Base-by-base conservation (phyloP, 2,113 vertebrate genomes). In the Origma solitaria region DNA sequence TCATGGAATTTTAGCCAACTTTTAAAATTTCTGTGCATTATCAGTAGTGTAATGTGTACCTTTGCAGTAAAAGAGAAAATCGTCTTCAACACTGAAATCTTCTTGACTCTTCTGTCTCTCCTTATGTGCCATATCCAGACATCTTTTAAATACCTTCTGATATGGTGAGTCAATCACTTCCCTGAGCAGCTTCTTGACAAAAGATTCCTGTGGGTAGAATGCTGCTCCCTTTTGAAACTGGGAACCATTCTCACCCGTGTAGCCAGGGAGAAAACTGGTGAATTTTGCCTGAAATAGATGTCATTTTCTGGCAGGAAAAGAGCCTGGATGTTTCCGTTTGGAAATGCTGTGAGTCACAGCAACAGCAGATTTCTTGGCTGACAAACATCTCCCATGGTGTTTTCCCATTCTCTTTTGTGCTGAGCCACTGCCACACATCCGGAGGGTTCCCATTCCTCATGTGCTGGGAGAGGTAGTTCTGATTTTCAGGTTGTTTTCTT, bases 51-150 rank as follows among this genome's bases (percentile, higher is more conserved):
- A 81, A 93, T 31, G 18, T 94, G 73, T 96, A 90, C 58, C 86
- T 94, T 95, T 95, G 90, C 90, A 97, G 97, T 96, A 79, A 96
- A 96, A 89, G 54, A 60, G 27, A 47, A 94, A 91, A 89, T 94
- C 33, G n/a, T 90, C 64, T 75, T 86, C 69, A 57, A 33, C 49
- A 18, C 42, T 15, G 33, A 91, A 37, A 83, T 28, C 60, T 64
- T 4, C 40, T 9, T 35, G 60, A 35, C 11, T 95, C 33, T 70
- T 90, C 49, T 77, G 54, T 69, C 53, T 5, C 8, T 57, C 31
- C 28, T 28, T 8, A 37, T 37, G 9, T 11, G 15, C 12, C 58
- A 38, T 14, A 2, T 24, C 31, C 40, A 40, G 25, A 10, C 1
- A 1, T 7, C 62, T 72, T 51, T 60, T 35, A 64, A 80, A 60